Evolutionary conservation across 2,888 invertebrate species (phyloP), one percentile per base, ranked within the genome.

Genomic region (Drosophila cracens): DNA sequence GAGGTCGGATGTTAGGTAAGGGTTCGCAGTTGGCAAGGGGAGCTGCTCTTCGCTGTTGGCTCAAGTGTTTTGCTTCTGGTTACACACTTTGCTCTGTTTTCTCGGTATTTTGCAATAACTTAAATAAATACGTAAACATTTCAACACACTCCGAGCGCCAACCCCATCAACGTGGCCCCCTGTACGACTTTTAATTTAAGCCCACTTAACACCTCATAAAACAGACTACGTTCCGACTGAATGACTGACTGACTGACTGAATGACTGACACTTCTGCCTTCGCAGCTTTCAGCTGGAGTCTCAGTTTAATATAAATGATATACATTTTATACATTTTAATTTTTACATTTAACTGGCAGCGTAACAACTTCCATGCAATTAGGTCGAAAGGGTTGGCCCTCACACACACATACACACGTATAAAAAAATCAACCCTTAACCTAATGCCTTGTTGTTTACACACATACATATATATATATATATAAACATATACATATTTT

Each of bases 191-290:
- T 90, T 90, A 90, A 90, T 90, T 90, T 88, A 84, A 88, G 80
- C 91, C 83, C 91, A 90, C 91, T 90, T 90, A 90, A 86, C 91
- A 90, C 91, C 83, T 86, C 87, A 90, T 86, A 86, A 86, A 86
- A 83, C 90, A 81, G 83, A 68, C 84, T 66, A 70, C 90, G 71
- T 89, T 87, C 70, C 59, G 64, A 58, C 74, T 77, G 83, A 87
- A 68, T 84, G 64, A 58, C 33, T 70, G 72, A 60, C 25, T 36
- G 54, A 36, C 21, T 21, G 33, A 21, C 21, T 48, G 48, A 48
- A 6, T 48, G 18, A 49, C 67, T 69, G 86, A 73, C 76, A 73
- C 29, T 62, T 67, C 58, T 54, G 54, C 48, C 25, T 27, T 31
- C 56, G 16, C 59, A 43, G 49, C n/a, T 36, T n/a, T 57, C 60